phyloP scores from a whole-genome alignment of 1,140 invertebrate species.

The Lysiphlebus fabarum region DNA sequence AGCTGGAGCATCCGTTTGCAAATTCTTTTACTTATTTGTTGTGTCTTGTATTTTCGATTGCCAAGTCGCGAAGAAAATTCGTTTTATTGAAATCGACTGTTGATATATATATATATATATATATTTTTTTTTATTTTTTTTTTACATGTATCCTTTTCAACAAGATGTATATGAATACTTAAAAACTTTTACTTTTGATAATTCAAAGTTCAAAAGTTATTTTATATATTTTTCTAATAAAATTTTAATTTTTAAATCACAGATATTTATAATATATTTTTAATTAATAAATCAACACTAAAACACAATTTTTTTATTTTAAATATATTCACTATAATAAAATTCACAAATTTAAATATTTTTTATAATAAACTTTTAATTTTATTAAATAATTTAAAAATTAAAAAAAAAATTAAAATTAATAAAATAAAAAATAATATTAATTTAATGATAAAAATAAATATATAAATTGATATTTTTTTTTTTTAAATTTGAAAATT shows the following conservation, averaged over 20 bases:
- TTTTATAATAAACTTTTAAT: no score
- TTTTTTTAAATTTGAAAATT: no score
- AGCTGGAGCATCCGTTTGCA: conserved; percentile 43
- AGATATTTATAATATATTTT: no score
- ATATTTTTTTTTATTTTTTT: background rate
- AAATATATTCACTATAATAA: no score
- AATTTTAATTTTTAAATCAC: no score
- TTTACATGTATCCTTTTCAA: background rate
- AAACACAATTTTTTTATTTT: no score
- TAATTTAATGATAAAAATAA: background rate
- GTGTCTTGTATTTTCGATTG: conserved; percentile 35
- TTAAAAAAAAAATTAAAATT: background rate
- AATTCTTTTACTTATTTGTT: conserved; percentile 38
- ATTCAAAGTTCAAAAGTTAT: no score
- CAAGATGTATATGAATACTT: background rate
- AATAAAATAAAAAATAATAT: background rate
- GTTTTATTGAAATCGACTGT: conserved; percentile 44
- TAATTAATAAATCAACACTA: no score
- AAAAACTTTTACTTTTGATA: background rate
- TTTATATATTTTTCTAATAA: no score
- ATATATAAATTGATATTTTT: background rate
- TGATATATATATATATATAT: background rate
- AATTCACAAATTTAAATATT: no score
- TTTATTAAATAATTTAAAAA: no score
- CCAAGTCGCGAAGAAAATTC: conserved; percentile 48